A percentile compares a stretch with the other conserved stretches of the same genome.
Evolutionary conservation across 2,797 vertebrate genomes (phyloP).

Genomic region (Tapera naevia): DNA sequence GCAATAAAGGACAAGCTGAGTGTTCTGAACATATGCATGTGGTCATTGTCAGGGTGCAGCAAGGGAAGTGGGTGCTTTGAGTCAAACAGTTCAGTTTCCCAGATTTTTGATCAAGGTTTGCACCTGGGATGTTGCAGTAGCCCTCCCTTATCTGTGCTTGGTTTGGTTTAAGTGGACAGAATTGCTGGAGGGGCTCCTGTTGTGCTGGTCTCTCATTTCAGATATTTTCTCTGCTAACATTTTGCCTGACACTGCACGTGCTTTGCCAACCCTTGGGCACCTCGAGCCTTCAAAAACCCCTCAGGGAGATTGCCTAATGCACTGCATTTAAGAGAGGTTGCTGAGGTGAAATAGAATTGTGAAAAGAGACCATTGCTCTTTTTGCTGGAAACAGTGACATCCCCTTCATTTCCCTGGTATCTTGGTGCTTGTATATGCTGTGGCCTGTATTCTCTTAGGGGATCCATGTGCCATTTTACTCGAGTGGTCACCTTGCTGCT

Average conservation of each 20-base stretch:
- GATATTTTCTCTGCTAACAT: background rate
- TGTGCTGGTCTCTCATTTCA: background rate
- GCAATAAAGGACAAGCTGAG: background rate
- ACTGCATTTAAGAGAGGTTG: background rate
- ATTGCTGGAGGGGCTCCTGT: background rate
- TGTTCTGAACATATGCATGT: background rate
- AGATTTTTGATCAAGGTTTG: background rate
- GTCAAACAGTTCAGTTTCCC: background rate
- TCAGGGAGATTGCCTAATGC: background rate
- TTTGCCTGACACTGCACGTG: background rate
- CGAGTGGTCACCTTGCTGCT: background rate
- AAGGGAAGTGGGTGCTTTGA: background rate
- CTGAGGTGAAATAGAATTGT: background rate
- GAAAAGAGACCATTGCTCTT: background rate
- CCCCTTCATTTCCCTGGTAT: background rate
- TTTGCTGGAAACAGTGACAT: background rate
- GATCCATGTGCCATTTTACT: background rate
- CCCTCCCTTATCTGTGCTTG: accelerated
- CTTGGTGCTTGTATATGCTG: accelerated
- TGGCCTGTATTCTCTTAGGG: accelerated
- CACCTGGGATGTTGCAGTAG: background rate
- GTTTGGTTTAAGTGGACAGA: background rate
- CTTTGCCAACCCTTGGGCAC: accelerated
- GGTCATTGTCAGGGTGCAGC: accelerated
- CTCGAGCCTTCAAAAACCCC: background rate